Evolutionary conservation across 2,888 invertebrate genomes (phyloP), one percentile per base, ranked within the genome.

Genomic region (Hydriomena furcata): DNA sequence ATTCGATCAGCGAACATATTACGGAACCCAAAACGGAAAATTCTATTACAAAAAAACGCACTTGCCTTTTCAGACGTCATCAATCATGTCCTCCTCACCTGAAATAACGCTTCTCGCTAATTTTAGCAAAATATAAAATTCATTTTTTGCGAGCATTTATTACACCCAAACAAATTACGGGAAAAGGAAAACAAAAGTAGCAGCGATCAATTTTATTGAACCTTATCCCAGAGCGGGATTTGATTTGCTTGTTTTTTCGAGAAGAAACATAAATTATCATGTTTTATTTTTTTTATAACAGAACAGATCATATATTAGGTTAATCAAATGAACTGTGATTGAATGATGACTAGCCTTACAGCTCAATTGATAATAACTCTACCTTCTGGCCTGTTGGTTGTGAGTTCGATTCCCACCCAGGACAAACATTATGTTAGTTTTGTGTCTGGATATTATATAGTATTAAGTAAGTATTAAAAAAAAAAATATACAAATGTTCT

Each of bases 171-270:
- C 49, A 58, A 58, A 58, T 58, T 53, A 58, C 42, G 47, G 30
- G 21, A 44, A 47, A 58, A 52, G 38, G 46, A 55, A 58, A 55
- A 55, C 49, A 52, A n/a, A n/a, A 46, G 54, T 52, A 42, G 50
- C 38, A 28, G 25, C 51, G 48, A 48, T 52, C 52, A 47, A 53
- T 53, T 52, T 47, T 51, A 57, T 57, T 43, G 48, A 53, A 48
- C 54, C 53, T 30, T 42, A 28, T 49, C 52, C 47, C 40, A 28
- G 31, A 35, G 43, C 36, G 28, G 36, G 43, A 35, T 49, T 51
- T 55, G 47, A 58, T 50, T 58, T 55, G 55, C 50, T 52, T 51
- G 44, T 52, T 52, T 55, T 54, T 55, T 34, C 11, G 7, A 28
- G 43, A 28, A 25, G 6, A 8, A 35, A 43, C 34, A 38, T 43